Evolutionary conservation across 2,113 vertebrate genomes (phyloP).

Genomic region (Corythornis madagascariensis): DNA sequence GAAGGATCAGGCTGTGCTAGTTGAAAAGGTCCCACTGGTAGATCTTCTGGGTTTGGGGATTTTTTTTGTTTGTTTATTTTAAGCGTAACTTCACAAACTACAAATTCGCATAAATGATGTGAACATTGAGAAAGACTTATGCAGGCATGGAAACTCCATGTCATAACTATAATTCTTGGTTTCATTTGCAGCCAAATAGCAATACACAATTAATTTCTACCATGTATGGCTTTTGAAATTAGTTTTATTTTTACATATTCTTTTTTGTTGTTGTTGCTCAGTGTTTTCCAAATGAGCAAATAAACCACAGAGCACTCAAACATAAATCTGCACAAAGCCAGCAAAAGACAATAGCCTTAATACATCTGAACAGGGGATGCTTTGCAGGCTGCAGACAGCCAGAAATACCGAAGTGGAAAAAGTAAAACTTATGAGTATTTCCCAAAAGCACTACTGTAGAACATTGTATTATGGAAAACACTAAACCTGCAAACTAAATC

Average conservation of each 20-base stretch:
- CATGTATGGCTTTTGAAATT: not conserved
- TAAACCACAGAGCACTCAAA: not conserved
- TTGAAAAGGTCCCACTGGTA: conserved; percentile 30
- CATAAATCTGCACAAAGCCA: not conserved
- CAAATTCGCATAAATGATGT: conserved; percentile 56
- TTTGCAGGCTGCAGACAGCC: not conserved
- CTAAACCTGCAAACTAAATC: not conserved
- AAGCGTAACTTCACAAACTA: conserved; percentile 25
- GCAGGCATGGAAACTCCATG: conserved; percentile 22
- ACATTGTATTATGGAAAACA: not conserved
- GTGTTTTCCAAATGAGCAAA: not conserved
- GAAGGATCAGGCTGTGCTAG: conserved; percentile 8
- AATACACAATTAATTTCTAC: not conserved
- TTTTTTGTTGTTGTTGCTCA: not conserved
- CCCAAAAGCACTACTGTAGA: not conserved
- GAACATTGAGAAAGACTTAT: conserved; percentile 58
- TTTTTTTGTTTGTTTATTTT: not conserved
- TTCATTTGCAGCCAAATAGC: not conserved
- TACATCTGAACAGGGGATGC: not conserved
- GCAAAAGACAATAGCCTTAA: not conserved
- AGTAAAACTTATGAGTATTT: not conserved
- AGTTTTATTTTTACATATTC: not conserved
- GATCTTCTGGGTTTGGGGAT: not conserved
- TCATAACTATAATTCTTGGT: conserved; percentile 6
- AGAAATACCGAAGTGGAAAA: not conserved